These are phyloP conservation scores for Typhlomys cinereus DNA, from an alignment of 2,113 vertebrate genomes.

Conservation along the genomic window DNA sequence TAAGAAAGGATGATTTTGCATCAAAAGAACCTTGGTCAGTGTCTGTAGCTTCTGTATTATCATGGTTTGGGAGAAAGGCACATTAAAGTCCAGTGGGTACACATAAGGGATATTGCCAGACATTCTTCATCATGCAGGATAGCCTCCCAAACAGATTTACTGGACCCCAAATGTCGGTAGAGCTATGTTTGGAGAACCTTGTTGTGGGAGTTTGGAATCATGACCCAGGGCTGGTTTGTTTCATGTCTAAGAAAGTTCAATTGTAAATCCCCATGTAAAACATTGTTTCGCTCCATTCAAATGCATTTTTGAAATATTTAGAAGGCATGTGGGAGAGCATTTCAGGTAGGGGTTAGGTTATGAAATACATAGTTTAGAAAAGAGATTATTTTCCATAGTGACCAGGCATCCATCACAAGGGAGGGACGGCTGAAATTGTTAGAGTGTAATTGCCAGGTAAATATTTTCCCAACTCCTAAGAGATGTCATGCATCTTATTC, in stretches of 20 bases:
- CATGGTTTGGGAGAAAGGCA: neutral
- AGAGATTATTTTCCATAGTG: conserved; percentile 59
- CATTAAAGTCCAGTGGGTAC: neutral
- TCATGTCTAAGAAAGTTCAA: neutral
- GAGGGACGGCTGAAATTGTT: neutral
- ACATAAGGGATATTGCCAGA: neutral
- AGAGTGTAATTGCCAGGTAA: conserved; percentile 33
- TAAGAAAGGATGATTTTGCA: neutral
- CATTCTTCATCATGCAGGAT: neutral
- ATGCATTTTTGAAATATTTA: neutral
- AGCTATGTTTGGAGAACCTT: neutral
- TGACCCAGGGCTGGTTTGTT: neutral
- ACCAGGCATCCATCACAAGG: conserved; percentile 41
- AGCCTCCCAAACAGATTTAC: neutral
- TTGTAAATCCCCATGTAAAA: neutral
- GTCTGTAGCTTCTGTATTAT: neutral
- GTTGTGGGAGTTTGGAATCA: neutral
- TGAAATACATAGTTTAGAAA: conserved; percentile 45
- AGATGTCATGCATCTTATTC: conserved; percentile 8
- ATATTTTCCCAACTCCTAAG: conserved; percentile 51
- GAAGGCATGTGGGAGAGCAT: neutral
- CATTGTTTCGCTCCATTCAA: neutral
- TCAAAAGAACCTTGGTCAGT: neutral
- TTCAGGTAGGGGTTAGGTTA: conserved; percentile 17
- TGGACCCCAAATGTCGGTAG: neutral